Percentiles rank a stretch among this genome's conserved stretches.
These are phyloP conservation scores for Etheostoma perlongum DNA, from an alignment of 2,797 vertebrate genomes.

Conservation along the genomic window DNA sequence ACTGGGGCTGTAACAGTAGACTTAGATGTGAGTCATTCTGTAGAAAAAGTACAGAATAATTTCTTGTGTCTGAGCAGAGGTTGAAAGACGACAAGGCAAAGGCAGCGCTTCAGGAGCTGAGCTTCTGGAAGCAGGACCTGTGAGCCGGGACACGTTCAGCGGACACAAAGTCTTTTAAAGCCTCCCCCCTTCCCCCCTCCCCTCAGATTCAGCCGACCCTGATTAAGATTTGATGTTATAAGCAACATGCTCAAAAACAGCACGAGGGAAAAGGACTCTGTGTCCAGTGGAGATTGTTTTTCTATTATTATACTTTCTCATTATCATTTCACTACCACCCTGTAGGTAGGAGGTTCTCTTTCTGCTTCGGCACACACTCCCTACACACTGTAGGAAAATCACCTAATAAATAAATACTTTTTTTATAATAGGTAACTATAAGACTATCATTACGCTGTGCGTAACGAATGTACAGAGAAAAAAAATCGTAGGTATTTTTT, in stretches of 20 bases:
- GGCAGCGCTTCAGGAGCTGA: conserved; percentile 72
- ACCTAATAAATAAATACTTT: conserved; percentile 85
- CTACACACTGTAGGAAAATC: conserved; percentile 94
- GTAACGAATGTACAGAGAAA: conserved; percentile 99
- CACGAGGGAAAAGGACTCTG: conserved; percentile 57
- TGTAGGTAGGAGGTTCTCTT: conserved; percentile 86
- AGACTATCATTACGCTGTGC: conserved; percentile 99
- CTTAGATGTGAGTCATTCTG: neutral
- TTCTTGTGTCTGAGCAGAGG: conserved; percentile 20
- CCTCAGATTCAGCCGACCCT: conserved; percentile 28
- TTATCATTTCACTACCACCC: conserved; percentile 90
- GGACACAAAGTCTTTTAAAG: conserved; percentile 29
- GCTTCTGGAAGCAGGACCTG: conserved; percentile 62
- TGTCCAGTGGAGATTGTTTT: conserved; percentile 69
- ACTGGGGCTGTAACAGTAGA: neutral
- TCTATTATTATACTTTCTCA: conserved; percentile 67
- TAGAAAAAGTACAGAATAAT: conserved; percentile 7
- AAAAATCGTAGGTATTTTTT: conserved; percentile 99
- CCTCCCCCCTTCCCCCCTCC: conserved; percentile 24
- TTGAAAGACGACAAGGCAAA: neutral
- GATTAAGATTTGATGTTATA: conserved; percentile 37
- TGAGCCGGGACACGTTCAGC: conserved; percentile 25
- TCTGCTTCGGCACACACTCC: conserved; percentile 89
- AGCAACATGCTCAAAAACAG: conserved; percentile 40
- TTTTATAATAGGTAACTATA: conserved; percentile 98